Evolutionary conservation across 2,888 invertebrate genomes (phyloP).

Genomic region (Ceramica pisi): DNA sequence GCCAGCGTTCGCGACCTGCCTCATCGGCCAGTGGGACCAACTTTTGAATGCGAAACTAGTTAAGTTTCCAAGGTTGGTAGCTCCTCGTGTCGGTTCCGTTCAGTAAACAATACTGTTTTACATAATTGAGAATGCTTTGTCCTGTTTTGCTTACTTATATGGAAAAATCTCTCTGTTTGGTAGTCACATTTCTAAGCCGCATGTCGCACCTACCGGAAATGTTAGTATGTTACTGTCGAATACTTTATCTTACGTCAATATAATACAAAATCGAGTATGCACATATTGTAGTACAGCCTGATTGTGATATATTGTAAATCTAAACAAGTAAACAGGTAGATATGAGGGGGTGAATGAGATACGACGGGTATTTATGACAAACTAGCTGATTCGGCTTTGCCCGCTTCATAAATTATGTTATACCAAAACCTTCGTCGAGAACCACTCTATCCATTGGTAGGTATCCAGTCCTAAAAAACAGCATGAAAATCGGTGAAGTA

Average conservation of each 20-base stretch:
- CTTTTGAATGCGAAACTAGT: conserved; percentile 82
- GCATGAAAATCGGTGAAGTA: too few species aligned
- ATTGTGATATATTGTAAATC: background rate
- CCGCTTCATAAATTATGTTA: too few species aligned
- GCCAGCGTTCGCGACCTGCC: conserved; percentile 75
- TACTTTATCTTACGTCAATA: conserved; percentile 22
- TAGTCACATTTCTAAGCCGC: conserved; percentile 72
- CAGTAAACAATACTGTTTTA: conserved; percentile 77
- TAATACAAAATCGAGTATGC: conserved; percentile 5
- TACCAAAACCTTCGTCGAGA: too few species aligned
- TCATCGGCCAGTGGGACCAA: conserved; percentile 69
- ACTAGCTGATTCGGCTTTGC: too few species aligned
- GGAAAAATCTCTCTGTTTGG: conserved; percentile 61
- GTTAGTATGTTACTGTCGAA: conserved; percentile 31
- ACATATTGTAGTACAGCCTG: background rate
- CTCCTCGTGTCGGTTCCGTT: conserved; percentile 67
- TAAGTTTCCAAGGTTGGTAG: conserved; percentile 82
- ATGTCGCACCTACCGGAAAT: conserved; percentile 41
- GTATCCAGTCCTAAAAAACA: too few species aligned
- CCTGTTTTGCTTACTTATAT: conserved; percentile 59
- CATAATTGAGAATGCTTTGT: conserved; percentile 75
- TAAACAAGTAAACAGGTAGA: too few species aligned
- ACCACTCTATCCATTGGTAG: too few species aligned
- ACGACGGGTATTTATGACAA: too few species aligned
- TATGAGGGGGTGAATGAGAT: too few species aligned